Evolutionary conservation across 2,797 vertebrate genomes (phyloP).

Genomic region (Huso huso): DNA sequence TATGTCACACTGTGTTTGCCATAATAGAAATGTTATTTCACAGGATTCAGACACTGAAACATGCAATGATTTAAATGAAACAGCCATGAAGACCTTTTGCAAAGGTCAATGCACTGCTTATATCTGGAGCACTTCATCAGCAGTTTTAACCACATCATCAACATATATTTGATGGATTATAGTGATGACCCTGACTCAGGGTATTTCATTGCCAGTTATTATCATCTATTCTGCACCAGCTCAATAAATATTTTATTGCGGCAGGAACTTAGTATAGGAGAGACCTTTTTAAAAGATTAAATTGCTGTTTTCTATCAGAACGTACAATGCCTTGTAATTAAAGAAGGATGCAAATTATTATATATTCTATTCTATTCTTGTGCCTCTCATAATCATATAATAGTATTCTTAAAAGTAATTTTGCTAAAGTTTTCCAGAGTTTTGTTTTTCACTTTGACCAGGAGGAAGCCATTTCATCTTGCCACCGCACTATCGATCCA

Average conservation of each 20-base stretch:
- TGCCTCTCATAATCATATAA: too few species aligned
- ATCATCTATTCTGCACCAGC: neutral
- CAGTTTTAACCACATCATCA: neutral
- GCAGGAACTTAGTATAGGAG: neutral
- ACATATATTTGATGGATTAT: neutral
- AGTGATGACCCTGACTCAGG: neutral
- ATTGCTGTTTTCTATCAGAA: neutral
- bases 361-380: too few species aligned
- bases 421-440: too few species aligned
- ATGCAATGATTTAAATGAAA: neutral
- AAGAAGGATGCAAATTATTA: too few species aligned
- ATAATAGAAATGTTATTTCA: neutral
- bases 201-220: neutral
- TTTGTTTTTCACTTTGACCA: too few species aligned
- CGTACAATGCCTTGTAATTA: too few species aligned
- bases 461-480: too few species aligned
- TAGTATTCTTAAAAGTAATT: too few species aligned
- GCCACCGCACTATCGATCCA: too few species aligned
- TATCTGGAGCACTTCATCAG: neutral
- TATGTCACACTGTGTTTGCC: neutral
- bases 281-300: constrained; percentile 1
- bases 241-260: neutral
- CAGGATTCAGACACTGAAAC: neutral
- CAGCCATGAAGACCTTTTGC: neutral
- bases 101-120: neutral